A percentile compares a stretch with the other conserved stretches of the same genome.
These are phyloP conservation scores for Sceloporus tristichus DNA, from an alignment of 2,113 vertebrate genomes.

Conservation along the genomic window DNA sequence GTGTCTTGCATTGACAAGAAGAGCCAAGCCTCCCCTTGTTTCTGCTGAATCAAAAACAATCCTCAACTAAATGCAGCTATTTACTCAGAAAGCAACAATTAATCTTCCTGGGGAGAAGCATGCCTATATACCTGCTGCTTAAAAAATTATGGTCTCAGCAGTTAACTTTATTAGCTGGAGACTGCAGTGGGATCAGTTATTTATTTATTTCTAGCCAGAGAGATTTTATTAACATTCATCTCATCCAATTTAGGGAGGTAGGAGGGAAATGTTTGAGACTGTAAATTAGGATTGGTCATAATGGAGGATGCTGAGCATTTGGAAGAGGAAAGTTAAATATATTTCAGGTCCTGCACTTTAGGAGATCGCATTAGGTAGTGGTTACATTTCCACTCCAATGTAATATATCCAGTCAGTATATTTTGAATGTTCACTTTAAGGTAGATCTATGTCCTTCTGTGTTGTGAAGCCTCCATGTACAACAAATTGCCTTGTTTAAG, in stretches of 20 bases:
- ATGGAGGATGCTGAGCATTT: neutral
- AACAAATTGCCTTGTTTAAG: no score
- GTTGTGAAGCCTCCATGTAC: no score
- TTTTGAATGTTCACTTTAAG: no score
- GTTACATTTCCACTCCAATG: no score
- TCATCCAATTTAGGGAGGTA: neutral
- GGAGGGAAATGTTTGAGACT: neutral
- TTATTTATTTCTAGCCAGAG: neutral
- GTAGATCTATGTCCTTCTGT: no score
- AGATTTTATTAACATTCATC: neutral
- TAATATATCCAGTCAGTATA: no score
- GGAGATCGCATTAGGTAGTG: no score
- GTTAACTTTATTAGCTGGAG: conserved; percentile 8
- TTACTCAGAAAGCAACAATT: rapidly evolving
- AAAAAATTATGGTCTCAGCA: neutral
- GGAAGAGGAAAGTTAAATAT: no score
- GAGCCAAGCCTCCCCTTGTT: neutral
- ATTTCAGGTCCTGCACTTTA: no score
- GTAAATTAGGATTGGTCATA: neutral
- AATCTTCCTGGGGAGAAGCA: neutral
- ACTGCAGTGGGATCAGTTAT: neutral
- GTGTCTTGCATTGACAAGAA: no score
- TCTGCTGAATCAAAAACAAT: neutral
- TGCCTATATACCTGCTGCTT: rapidly evolving
- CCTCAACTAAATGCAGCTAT: neutral